Conservation (phyloP, 2,797 vertebrate genomes). For the Taenioides sp. region DNA sequence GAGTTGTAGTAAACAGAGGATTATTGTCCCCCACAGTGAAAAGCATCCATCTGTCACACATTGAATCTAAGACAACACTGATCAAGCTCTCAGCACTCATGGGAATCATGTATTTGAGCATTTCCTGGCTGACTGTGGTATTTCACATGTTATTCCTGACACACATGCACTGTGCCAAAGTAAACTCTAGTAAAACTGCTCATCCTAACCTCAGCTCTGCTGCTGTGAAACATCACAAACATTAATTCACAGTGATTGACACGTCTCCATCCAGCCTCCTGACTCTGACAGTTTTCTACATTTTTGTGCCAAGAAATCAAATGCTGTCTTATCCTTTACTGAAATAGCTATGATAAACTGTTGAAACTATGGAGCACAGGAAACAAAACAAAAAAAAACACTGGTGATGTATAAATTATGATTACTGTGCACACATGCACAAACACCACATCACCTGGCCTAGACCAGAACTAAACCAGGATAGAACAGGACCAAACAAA, state of each 20-base stretch:
- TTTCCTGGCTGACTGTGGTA: constrained; percentile 7
- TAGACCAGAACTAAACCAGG: background rate
- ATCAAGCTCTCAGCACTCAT: constrained; percentile 27
- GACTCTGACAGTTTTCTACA: constrained; percentile 7
- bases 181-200: background rate
- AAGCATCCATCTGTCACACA: constrained; percentile 54
- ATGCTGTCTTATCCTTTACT: background rate
- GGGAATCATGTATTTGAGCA: constrained; percentile 23
- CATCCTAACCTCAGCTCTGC: constrained; percentile 6
- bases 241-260: constrained; percentile 9
- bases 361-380: background rate
- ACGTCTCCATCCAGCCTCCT: background rate
- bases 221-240: background rate
- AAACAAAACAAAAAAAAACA: background rate
- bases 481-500: background rate
- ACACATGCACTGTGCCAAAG: background rate
- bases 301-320: background rate
- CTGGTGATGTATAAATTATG: background rate
- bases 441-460: background rate
- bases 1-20: constrained; percentile 44
- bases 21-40: constrained; percentile 39
- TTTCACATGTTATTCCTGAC: background rate
- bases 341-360: background rate
- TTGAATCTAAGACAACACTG: constrained; percentile 25
- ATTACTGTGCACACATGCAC: background rate